Base-by-base conservation (phyloP, 1,140 invertebrate species). In the Sitophilus oryzae region DNA sequence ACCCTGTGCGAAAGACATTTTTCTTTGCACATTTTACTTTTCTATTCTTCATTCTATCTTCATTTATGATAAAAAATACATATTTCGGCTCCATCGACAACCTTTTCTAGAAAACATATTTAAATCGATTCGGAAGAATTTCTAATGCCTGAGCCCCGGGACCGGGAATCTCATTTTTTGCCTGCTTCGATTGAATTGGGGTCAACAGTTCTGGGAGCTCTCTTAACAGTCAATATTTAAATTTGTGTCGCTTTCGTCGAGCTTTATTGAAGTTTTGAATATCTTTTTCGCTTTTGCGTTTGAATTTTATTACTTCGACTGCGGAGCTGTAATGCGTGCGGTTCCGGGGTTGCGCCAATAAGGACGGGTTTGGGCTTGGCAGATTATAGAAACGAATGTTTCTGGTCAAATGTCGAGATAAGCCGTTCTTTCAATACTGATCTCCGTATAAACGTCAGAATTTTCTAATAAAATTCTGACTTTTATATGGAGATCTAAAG, bases 181-280 rank as follows among this genome's bases (percentile, higher is more conserved):
- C 5, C 25, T 38, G 15, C 15, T 38, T 14, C 9, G 19, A 18
- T 9, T 3, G 9, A 9, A 18, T 42, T 42, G 9, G 40, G 40
- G 40, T 42, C 40, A 42, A 42, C 9, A 9, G 10, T 42, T 9
- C 2, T 18, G 19, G 19, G 19, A n/a, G 40, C 40, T 20, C 19
- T 42, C 19, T 42, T 2, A 19, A 42, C 16, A 42, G 40, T 42
- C 40, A 42, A 42, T 42, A 42, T 42, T 42, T 42, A 42, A 20
- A 42, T 42, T 42, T 15, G 40, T 20, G 40, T 42, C 40, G 40
- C 19, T 5, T 42, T 2, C 9, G 15, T 19, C 14, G 16, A 18
- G 40, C 9, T 42, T 42, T 42, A 42, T 42, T 2, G 19, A 42
- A 42, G 40, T 42, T 42, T 42, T 42, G 14, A 30, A 42, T 42